A percentile compares a stretch with the other conserved stretches of the same genome.
phyloP scores from a whole-genome alignment of 2,113 vertebrate species.

The Sardina pilchardus region DNA sequence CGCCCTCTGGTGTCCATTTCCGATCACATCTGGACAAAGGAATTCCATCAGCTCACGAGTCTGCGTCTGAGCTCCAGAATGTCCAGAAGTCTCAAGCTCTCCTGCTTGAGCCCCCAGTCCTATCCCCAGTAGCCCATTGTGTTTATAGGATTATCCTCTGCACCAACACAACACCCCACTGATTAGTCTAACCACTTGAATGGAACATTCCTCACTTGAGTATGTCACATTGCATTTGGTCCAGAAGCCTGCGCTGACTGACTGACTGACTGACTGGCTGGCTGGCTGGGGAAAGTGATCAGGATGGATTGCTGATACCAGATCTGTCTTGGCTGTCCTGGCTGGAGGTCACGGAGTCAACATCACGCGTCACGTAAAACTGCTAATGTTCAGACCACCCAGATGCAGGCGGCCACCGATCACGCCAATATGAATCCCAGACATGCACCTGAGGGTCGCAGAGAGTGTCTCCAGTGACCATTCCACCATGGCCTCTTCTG shows the following conservation, averaged over 20 bases:
- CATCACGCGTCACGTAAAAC: background rate
- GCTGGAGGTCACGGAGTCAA: background rate
- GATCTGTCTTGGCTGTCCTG: background rate
- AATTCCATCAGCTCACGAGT: background rate
- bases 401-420: background rate
- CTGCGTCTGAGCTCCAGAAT: background rate
- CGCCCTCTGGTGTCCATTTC: background rate
- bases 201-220: constrained; percentile 49
- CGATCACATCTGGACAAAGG: background rate
- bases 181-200: constrained; percentile 2
- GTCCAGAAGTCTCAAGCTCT: background rate
- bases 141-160: background rate
- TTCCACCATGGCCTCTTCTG: background rate
- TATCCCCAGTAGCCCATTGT: background rate
- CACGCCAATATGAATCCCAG: background rate
- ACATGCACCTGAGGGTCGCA: background rate
- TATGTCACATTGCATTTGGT: constrained; percentile 49
- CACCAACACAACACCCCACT: background rate
- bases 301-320: background rate
- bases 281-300: constrained; percentile 1
- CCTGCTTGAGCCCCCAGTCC: background rate
- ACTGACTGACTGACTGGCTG: background rate
- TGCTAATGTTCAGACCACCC: background rate
- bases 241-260: constrained; percentile 4
- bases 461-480: background rate